Evolutionary conservation across 2,888 invertebrate species (phyloP), one percentile per base, ranked within the genome.

Genomic region (Sphinx pinastri): DNA sequence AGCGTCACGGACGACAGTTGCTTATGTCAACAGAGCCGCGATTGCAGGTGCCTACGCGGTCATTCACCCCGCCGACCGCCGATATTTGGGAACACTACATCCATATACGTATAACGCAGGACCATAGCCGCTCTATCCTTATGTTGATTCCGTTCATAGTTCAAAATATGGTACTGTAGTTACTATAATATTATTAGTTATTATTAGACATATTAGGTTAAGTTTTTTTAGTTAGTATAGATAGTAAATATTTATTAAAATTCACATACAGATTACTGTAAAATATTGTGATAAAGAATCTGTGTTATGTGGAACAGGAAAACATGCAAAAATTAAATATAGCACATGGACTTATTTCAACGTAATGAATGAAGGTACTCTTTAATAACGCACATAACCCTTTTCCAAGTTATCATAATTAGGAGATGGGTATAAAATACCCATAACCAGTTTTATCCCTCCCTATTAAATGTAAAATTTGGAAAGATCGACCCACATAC

Each of bases 21-120:
- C 84, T 88, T 91, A 83, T 91, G 90, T 92, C 90, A 92, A 92
- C 89, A 91, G 84, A 84, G 85, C 80, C 86, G 85, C 89, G 90
- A 91, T 89, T 91, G 92, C 93, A 93, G 93, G 93, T 93, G 88
- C 87, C 89, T 86, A 80, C 78, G 78, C 75, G 82, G 89, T 91
- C 91, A 74, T 90, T 92, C 87, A 92, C 88, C 93, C 86, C 86
- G 84, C 78, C 82, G 83, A 87, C 86, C 85, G 83, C 85, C 85
- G 86, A 92, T 92, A 93, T 94, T 94, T 89, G 92, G 93, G 89
- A 90, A 92, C 86, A 85, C 84, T 84, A 49, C 63, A 63, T 49
- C 63, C 63, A 49, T 49, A 63, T 63, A 63, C 49, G 84, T 86
- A 86, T 81, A 80, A 83, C 84, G 58, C 13, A 47, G 63, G 63